These are phyloP conservation scores for Synanthedon tipuliformis DNA, from an alignment of 2,888 invertebrate species.

Conservation along the genomic window DNA sequence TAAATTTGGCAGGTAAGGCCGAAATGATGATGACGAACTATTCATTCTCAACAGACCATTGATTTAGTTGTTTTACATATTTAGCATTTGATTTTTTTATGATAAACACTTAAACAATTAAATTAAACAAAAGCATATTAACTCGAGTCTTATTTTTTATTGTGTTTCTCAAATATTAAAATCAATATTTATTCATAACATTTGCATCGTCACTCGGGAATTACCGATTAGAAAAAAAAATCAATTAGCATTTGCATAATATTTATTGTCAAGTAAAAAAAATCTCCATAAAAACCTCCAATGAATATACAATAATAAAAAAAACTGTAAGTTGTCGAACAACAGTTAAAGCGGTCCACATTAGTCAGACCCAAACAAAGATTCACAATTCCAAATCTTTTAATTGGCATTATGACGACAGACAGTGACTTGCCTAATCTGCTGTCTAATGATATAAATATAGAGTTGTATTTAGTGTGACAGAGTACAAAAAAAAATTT, in stretches of 20 bases:
- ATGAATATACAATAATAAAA: not conserved
- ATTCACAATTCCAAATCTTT: conserved; percentile 65
- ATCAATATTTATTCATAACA: not conserved
- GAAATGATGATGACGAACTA: too few species aligned
- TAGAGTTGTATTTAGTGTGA: conserved; percentile 23
- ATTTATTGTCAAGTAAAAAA: not conserved
- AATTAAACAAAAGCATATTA: too few species aligned
- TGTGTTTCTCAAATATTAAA: too few species aligned
- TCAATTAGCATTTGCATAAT: not conserved
- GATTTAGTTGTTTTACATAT: too few species aligned
- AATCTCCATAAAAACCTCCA: not conserved
- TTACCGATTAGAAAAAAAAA: conserved; percentile 1
- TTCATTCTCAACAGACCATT: too few species aligned
- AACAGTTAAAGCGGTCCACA: conserved; percentile 31
- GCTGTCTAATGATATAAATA: conserved; percentile 36
- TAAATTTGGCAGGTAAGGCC: too few species aligned
- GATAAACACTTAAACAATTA: too few species aligned
- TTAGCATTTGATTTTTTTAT: too few species aligned
- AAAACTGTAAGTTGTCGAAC: not conserved
- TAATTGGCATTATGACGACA: conserved; percentile 70
- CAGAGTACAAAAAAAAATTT: too few species aligned
- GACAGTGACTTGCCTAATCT: conserved; percentile 65
- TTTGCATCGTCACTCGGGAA: not conserved
- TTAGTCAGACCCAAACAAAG: conserved; percentile 63
- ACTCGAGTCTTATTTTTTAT: too few species aligned